Percentiles rank a stretch among this genome's conserved stretches.
Evolutionary conservation across 64 coral and sea anemone genomes (phyloP).

Genomic region (Porites lutea): DNA sequence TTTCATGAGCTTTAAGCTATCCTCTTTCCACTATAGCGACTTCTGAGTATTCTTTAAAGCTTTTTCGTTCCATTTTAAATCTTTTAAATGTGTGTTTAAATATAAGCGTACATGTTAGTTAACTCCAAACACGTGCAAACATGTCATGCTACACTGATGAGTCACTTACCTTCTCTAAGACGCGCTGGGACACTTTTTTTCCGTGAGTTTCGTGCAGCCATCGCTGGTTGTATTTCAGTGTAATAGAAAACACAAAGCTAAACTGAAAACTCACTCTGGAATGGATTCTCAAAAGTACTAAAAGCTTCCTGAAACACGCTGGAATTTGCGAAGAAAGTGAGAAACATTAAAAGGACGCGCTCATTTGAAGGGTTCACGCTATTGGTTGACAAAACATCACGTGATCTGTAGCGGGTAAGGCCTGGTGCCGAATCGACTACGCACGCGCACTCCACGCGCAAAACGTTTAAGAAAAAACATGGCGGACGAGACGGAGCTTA

Average conservation of each 20-base stretch:
- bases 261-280: not conserved
- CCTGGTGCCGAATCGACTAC: constrained; percentile 16
- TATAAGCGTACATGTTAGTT: too few species aligned
- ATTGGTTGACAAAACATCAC: constrained; percentile 52
- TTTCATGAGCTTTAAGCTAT: too few species aligned
- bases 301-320: constrained; percentile 16
- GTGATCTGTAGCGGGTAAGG: constrained; percentile 10
- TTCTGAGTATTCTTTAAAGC: too few species aligned
- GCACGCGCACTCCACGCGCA: not conserved
- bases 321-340: constrained; percentile 3
- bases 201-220: constrained; percentile 59
- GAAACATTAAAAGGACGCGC: constrained; percentile 44
- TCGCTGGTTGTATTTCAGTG: constrained; percentile 24
- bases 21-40: too few species aligned
- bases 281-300: constrained; percentile 21
- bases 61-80: too few species aligned
- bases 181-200: constrained; percentile 49
- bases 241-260: not conserved
- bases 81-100: too few species aligned
- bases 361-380: constrained; percentile 51
- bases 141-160: not conserved
- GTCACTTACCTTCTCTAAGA: constrained; percentile 56
- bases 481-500: constrained; percentile 25
- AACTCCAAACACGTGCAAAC: too few species aligned
- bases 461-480: constrained; percentile 48